Conservation (phyloP, 64 coral and sea anemone species). For the Stylophora pistillata region DNA sequence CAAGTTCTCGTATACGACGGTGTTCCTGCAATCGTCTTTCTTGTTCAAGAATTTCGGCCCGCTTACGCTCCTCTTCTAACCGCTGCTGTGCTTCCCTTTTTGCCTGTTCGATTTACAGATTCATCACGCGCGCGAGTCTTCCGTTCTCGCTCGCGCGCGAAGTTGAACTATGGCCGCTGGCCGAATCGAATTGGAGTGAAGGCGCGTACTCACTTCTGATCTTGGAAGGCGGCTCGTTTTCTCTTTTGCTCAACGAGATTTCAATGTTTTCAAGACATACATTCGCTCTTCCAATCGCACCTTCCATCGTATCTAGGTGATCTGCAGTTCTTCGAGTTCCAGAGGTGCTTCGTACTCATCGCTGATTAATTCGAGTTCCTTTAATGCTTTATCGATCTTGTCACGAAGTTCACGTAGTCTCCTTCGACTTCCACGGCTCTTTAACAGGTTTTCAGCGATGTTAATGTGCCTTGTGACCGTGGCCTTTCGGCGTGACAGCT, state of each 20-base stretch:
- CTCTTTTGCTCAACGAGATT: not conserved
- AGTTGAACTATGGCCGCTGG: not conserved
- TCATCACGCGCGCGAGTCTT: not conserved
- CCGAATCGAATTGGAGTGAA: not conserved
- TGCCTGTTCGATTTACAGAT: slow-evolving; percentile 38
- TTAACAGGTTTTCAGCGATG: not conserved
- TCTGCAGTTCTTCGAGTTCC: slow-evolving; percentile 18
- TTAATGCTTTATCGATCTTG: slow-evolving; percentile 12
- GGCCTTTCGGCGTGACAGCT: not conserved
- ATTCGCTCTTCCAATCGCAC: not conserved
- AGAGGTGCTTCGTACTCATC: slow-evolving; percentile 12
- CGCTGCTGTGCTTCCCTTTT: not conserved
- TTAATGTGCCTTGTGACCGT: not conserved
- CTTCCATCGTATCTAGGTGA: not conserved
- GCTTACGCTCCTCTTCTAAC: not conserved
- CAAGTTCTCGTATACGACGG: slow-evolving; percentile 12
- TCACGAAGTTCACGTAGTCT: not conserved
- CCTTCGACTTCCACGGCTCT: not conserved
- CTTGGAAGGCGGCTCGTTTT: slow-evolving; percentile 33
- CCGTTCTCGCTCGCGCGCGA: too few relatives aligned
- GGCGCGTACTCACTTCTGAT: not conserved
- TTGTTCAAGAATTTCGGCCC: not conserved
- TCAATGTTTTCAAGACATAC: slow-evolving; percentile 34
- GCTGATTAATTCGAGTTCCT: not conserved
- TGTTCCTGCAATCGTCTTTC: slow-evolving; percentile 22